phyloP scores from a whole-genome alignment of 2,113 vertebrate genomes.

The Tenrec ecaudatus region DNA sequence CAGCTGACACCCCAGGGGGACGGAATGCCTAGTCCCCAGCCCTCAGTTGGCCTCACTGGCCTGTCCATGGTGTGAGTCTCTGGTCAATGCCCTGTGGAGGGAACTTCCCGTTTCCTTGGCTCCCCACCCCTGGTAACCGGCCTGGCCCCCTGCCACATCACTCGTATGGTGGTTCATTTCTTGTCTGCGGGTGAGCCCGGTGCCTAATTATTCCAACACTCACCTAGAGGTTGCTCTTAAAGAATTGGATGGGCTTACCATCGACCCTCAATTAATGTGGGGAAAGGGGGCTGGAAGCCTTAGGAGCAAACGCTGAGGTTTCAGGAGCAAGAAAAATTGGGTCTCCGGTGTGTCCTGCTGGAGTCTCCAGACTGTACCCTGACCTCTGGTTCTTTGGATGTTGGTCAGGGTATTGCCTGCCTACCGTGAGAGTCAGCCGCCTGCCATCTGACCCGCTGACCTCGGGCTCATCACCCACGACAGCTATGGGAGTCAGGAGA shows the following conservation, averaged over 20 bases:
- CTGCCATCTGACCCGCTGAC: too few relatives aligned
- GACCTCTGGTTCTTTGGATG: too few relatives aligned
- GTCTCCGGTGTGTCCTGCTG: background rate
- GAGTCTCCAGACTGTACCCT: too few relatives aligned
- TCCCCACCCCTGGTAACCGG: background rate
- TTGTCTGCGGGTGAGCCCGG: background rate
- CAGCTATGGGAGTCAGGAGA: too few relatives aligned
- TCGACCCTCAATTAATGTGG: background rate
- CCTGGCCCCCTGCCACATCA: too few relatives aligned
- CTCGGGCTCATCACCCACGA: too few relatives aligned
- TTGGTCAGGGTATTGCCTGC: too few relatives aligned
- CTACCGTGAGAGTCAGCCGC: too few relatives aligned
- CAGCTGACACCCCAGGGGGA: fast-evolving
- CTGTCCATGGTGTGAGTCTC: background rate
- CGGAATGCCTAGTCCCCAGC: background rate
- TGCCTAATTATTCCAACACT: background rate
- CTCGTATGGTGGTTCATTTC: background rate
- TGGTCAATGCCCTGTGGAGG: too few relatives aligned
- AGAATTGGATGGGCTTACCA: background rate
- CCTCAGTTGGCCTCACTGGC: fast-evolving
- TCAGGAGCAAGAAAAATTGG: background rate
- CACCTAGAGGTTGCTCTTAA: background rate
- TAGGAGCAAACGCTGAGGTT: background rate
- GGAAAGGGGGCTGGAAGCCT: background rate
- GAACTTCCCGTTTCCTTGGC: background rate